Conservation (phyloP, 2,113 vertebrate species). For the Equus quagga region DNA sequence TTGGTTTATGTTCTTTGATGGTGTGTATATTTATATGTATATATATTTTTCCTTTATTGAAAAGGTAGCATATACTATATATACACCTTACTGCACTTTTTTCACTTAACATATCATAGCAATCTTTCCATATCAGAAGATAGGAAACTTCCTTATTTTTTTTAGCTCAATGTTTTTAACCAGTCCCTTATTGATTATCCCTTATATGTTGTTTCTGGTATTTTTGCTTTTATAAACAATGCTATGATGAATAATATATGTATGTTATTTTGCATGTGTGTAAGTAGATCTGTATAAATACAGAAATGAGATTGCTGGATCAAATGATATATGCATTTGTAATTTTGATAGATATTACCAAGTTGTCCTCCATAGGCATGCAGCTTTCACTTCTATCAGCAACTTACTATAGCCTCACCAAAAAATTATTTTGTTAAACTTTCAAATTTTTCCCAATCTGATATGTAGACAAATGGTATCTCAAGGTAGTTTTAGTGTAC, state of each 20-base stretch:
- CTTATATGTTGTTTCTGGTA: neutral
- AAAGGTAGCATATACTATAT: neutral
- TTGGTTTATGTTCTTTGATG: neutral
- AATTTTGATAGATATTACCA: constrained; percentile 2
- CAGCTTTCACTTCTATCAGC: neutral
- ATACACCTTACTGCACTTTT: neutral
- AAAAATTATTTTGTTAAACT: neutral
- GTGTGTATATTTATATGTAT: neutral
- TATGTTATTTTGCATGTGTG: neutral
- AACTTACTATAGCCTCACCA: neutral
- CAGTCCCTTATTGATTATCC: neutral
- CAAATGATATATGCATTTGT: neutral
- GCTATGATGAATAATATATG: neutral
- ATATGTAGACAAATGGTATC: neutral
- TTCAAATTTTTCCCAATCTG: neutral
- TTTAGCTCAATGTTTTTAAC: neutral
- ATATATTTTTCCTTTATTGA: neutral
- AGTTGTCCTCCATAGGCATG: neutral
- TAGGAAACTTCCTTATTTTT: neutral
- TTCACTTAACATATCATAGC: neutral
- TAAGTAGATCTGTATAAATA: neutral
- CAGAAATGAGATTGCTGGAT: neutral
- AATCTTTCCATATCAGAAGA: neutral
- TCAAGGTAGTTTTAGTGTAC: neutral
- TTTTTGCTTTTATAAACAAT: neutral